These are phyloP conservation scores for Ophion slaviceki DNA, from an alignment of 2,888 invertebrate genomes.

Conservation along the genomic window DNA sequence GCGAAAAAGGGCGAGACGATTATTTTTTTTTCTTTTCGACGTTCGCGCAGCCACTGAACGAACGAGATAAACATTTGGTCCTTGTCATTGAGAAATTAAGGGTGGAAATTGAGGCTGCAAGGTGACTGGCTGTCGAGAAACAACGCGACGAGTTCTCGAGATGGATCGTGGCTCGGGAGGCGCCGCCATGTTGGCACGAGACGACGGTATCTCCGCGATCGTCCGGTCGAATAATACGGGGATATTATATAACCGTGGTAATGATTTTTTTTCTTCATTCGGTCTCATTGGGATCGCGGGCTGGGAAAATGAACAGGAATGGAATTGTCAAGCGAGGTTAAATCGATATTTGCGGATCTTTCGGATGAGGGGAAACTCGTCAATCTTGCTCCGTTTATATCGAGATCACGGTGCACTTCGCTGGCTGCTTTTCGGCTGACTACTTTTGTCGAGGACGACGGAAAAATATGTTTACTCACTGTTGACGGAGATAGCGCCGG, in stretches of 20 bases:
- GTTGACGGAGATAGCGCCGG: slow-evolving; percentile 84
- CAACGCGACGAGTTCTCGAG: slow-evolving; percentile 32
- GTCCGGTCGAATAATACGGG: slow-evolving; percentile 71
- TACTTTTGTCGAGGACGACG: neutral
- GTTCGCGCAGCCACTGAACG: neutral
- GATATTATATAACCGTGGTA: slow-evolving; percentile 76
- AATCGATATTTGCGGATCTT: neutral
- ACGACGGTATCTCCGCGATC: slow-evolving; percentile 57
- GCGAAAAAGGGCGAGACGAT: slow-evolving; percentile 18
- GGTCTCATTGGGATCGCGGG: neutral
- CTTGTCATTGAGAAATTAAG: neutral
- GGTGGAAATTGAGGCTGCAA: neutral
- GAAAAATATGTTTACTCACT: slow-evolving; percentile 83
- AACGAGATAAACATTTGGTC: neutral
- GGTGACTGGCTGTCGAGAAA: neutral
- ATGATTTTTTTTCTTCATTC: slow-evolving; percentile 21
- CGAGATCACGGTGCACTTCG: neutral
- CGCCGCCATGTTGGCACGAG: slow-evolving; percentile 77
- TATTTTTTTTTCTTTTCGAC: neutral
- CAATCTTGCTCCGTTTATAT: neutral
- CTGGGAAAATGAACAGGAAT: neutral
- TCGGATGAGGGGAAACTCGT: slow-evolving; percentile 16
- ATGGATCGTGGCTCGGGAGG: slow-evolving; percentile 38
- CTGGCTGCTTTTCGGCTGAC: neutral
- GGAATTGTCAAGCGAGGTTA: neutral